Conservation (phyloP, 2,888 invertebrate genomes). For the Agonopterix heracliana region DNA sequence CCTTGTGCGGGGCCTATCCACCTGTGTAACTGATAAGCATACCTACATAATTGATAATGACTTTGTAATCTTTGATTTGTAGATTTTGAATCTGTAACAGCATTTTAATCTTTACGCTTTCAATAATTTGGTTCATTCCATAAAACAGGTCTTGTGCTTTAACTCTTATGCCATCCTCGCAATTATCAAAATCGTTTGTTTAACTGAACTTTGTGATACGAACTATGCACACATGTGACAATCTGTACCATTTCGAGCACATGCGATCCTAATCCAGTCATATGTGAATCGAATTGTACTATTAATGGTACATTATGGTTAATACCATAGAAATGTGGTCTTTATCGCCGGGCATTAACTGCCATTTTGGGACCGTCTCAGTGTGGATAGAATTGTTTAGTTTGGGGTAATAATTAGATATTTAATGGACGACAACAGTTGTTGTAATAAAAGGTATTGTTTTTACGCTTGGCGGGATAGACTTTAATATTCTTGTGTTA, state of each 20-base stretch:
- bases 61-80: too few relatives aligned
- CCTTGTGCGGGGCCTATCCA: too few relatives aligned
- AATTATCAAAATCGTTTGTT: too few relatives aligned
- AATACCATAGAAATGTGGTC: slow-evolving; percentile 3
- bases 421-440: slow-evolving; percentile 44
- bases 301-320: slow-evolving; percentile 16
- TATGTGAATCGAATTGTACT: slow-evolving; percentile 38
- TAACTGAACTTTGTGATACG: too few relatives aligned
- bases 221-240: background rate
- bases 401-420: slow-evolving; percentile 38
- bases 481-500: too few relatives aligned
- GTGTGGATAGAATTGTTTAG: slow-evolving; percentile 8
- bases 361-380: slow-evolving; percentile 2
- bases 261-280: slow-evolving; percentile 37
- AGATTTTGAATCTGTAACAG: too few relatives aligned
- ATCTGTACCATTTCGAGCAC: slow-evolving; percentile 32
- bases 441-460: slow-evolving; percentile 21
- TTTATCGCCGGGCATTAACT: slow-evolving; percentile 17
- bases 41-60: too few relatives aligned
- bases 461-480: background rate
- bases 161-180: too few relatives aligned
- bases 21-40: too few relatives aligned
- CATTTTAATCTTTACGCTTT: too few relatives aligned
- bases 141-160: too few relatives aligned
- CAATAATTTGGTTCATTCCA: too few relatives aligned